Evolutionary conservation across 2,113 vertebrate species (phyloP).

Genomic region (Hepsetus odoe): DNA sequence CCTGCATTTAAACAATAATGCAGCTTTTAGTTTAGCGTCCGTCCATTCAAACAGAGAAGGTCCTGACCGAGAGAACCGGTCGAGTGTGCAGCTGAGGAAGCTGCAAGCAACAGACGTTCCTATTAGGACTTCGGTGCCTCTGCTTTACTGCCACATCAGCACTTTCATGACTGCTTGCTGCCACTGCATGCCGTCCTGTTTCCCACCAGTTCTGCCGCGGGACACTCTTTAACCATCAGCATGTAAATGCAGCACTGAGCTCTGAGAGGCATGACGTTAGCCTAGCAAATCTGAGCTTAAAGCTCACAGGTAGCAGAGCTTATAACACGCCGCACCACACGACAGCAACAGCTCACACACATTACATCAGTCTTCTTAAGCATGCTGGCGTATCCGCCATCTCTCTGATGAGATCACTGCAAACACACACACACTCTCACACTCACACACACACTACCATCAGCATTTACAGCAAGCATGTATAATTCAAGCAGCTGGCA

Average conservation of each 20-base stretch:
- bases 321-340: not conserved
- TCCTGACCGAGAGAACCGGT: too few species aligned
- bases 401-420: not conserved
- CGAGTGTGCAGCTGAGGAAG: too few species aligned
- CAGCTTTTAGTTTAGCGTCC: too few species aligned
- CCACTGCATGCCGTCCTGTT: not conserved
- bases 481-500: conserved; percentile 61
- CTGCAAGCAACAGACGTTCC: too few species aligned
- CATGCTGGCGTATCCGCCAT: not conserved
- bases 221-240: not conserved
- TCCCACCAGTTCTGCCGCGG: not conserved
- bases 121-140: too few species aligned
- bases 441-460: conserved; percentile 28
- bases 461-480: conserved; percentile 55
- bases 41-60: too few species aligned
- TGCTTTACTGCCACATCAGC: too few species aligned
- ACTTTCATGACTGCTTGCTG: too few species aligned
- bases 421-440: not conserved
- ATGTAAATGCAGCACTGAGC: not conserved
- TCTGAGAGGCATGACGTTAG: not conserved
- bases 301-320: not conserved
- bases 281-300: not conserved
- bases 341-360: not conserved
- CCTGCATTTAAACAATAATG: too few species aligned
- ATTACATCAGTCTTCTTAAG: not conserved